Conservation (phyloP, 2,888 invertebrate species). For the Drosophila putrida region DNA sequence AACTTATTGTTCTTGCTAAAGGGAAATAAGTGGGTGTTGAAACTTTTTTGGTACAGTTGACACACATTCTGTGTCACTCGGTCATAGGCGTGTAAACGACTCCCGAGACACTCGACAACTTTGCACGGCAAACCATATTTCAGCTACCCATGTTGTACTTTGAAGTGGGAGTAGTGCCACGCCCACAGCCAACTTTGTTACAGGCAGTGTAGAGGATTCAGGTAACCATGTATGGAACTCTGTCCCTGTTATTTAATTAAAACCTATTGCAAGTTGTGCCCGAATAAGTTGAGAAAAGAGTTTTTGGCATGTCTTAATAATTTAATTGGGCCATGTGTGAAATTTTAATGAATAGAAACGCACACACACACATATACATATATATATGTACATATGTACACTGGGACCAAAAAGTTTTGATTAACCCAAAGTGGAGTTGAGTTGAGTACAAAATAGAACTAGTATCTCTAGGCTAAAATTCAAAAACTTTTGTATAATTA, state of each 20-base stretch:
- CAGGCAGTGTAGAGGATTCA: constrained; percentile 16
- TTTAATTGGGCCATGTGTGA: constrained; percentile 74
- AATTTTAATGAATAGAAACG: constrained; percentile 65
- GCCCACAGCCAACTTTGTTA: constrained; percentile 42
- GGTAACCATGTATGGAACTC: constrained; percentile 5
- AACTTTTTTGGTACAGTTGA: constrained; percentile 52
- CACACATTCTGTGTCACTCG: constrained; percentile 56
- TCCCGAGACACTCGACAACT: constrained; percentile 58
- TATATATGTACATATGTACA: constrained; percentile 8
- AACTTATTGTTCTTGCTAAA: too few species aligned
- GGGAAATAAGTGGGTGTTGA: background rate
- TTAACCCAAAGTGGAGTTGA: constrained; percentile 56
- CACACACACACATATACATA: constrained; percentile 15
- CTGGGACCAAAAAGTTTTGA: constrained; percentile 59
- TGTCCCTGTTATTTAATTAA: constrained; percentile 72
- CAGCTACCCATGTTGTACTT: constrained; percentile 7
- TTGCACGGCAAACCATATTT: constrained; percentile 48
- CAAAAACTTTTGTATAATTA: constrained; percentile 52
- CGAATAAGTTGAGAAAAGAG: constrained; percentile 51
- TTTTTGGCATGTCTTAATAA: constrained; percentile 64
- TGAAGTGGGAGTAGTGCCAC: constrained; percentile 27
- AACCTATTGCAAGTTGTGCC: constrained; percentile 58
- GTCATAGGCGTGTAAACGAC: constrained; percentile 61
- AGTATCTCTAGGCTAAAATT: constrained; percentile 21
- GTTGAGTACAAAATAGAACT: constrained; percentile 19